Evolutionary conservation across 2,113 vertebrate genomes (phyloP), one percentile per base, ranked within the genome.

Genomic region (Dasyornis broadbenti): DNA sequence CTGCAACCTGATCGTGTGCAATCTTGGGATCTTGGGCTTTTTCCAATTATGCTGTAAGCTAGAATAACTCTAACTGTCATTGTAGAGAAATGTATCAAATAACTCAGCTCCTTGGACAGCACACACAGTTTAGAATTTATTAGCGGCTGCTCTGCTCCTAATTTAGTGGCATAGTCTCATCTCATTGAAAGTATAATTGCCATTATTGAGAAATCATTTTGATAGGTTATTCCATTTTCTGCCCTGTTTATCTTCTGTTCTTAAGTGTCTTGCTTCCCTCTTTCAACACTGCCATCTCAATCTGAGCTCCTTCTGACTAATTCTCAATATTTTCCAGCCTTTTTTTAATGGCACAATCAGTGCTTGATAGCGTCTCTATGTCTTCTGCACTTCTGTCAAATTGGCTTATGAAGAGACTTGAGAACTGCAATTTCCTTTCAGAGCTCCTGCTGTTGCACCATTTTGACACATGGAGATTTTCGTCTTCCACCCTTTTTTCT

Each of bases 201-300:
- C 80, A 64, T 90, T 96, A 97, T 88, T 97, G 89, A 76, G 91
- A 76, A 97, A 96, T 81, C 52, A 95, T 87, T 86, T 83, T 94
- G 79, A 83, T 72, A 79, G 35, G 93, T 94, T 96, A 93, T 90
- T 81, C 77, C 63, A 81, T 96, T 90, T 91, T 97, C 69, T 94
- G 22, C 81, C 71, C 91, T 95, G 52, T 94, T 95, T 96, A 73
- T 95, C 64, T 91, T 94, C 49, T 71, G 18, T 88, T 95, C 72
- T 80, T 91, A 69, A 79, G 81, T 69, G 59, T 70, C 82, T 95
- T 10, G 3, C 85, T 93, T 96, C 75, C 45, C 30, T 77, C 47
- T 70, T 95, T 89, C 68, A 90, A 47, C 57, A 39, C 49, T 89
- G 49, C 35, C 37, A 35, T 90, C 76, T 97, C 69, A 80, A 52